A percentile compares a stretch with the other conserved stretches of the same genome.
phyloP scores from a whole-genome alignment of 1,140 invertebrate genomes.

The Drosophila orosa region DNA sequence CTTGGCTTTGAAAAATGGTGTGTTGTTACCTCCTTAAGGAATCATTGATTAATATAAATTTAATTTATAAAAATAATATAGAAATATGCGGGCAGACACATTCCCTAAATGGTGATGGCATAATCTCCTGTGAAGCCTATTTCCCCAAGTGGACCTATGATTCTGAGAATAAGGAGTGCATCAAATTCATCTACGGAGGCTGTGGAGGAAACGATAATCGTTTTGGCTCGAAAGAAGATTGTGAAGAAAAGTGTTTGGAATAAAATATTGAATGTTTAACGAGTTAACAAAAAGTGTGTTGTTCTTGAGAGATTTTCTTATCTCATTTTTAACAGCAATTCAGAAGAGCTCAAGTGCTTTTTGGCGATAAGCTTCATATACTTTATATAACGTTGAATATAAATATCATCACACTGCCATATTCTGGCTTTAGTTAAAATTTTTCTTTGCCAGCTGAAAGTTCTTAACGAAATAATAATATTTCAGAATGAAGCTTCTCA shows the following conservation, averaged over 20 bases:
- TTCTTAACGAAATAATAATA: neutral
- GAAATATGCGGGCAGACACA: conserved; percentile 42
- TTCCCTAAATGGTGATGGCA: conserved; percentile 36
- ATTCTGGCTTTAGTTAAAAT: conserved; percentile 12
- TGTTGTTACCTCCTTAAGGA: neutral
- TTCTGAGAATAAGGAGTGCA: conserved; percentile 87
- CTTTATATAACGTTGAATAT: conserved; percentile 2
- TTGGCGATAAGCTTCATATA: conserved; percentile 11
- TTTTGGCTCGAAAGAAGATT: conserved; percentile 85
- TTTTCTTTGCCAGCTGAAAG: neutral
- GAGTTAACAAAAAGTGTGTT: too few species aligned
- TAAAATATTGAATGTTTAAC: too few species aligned
- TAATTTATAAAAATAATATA: neutral
- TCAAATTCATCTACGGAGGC: conserved; percentile 90
- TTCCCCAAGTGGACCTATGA: conserved; percentile 86
- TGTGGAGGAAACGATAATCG: conserved; percentile 95
- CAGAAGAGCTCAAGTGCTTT: neutral
- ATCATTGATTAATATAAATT: neutral
- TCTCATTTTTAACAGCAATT: too few species aligned
- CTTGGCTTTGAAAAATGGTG: conserved; percentile 47
- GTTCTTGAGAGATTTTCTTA: too few species aligned
- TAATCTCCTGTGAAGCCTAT: conserved; percentile 29
- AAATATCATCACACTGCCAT: neutral
- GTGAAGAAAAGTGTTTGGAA: conserved; percentile 48
- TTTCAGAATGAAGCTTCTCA: conserved; percentile 46